Conservation (phyloP, 2,888 invertebrate species). For the Dicyrtomina minuta region DNA sequence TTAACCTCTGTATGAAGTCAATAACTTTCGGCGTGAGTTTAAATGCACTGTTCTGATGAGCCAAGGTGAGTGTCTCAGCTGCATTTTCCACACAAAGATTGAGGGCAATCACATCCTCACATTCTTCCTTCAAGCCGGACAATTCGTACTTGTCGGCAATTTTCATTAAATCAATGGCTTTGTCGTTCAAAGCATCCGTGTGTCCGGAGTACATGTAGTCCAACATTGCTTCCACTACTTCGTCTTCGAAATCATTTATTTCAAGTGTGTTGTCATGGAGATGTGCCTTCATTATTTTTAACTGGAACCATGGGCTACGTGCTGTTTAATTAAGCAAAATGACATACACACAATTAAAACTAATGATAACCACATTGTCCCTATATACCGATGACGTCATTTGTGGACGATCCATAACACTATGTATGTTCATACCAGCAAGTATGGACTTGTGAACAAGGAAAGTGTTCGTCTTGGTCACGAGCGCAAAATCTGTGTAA, state of each 20-base stretch:
- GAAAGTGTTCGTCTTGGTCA: constrained; percentile 27
- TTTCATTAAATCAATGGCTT: constrained; percentile 45
- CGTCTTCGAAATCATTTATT: constrained; percentile 45
- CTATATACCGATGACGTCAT: too few relatives aligned
- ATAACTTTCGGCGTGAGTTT: constrained; percentile 43
- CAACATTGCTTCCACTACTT: constrained; percentile 44
- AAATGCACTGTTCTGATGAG: constrained; percentile 42
- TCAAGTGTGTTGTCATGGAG: constrained; percentile 40
- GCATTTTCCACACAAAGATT: constrained; percentile 48
- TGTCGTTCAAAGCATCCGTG: constrained; percentile 35
- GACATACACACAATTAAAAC: too few relatives aligned
- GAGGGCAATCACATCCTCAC: constrained; percentile 41
- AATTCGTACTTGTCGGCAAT: constrained; percentile 50
- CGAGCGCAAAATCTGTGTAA: constrained; percentile 19
- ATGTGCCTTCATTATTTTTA: constrained; percentile 40
- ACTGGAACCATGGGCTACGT: constrained; percentile 44
- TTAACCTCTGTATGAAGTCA: constrained; percentile 41
- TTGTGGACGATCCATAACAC: too few relatives aligned
- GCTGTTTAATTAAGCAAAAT: too few relatives aligned
- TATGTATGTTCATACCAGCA: constrained; percentile 6
- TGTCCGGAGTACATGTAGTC: constrained; percentile 43
- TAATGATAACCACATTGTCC: too few relatives aligned
- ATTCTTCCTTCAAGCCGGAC: constrained; percentile 44
- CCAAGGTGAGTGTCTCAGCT: constrained; percentile 43
- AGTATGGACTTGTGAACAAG: constrained; percentile 49